Conservation (phyloP, 2,888 invertebrate species). For the Ophraella communa region DNA sequence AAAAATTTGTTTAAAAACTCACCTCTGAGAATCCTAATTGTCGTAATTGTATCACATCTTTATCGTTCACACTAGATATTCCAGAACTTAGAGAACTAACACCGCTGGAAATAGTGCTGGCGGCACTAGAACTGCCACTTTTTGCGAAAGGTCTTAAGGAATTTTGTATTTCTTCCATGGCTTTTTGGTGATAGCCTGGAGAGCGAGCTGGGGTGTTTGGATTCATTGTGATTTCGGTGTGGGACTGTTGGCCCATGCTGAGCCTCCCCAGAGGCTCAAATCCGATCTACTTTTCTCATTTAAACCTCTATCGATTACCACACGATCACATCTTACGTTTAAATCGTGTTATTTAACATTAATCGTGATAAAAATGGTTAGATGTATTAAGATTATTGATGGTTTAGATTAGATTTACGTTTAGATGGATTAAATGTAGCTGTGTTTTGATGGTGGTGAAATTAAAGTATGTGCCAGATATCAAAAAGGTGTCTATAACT, state of each 20-base stretch:
- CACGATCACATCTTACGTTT: too few relatives aligned
- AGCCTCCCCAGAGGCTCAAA: constrained; percentile 54
- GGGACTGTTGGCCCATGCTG: constrained; percentile 64
- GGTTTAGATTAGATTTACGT: too few relatives aligned
- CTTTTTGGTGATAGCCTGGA: constrained; percentile 85
- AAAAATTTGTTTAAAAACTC: constrained; percentile 43
- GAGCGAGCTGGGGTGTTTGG: constrained; percentile 65
- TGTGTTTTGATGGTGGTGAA: constrained; percentile 12
- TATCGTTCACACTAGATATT: constrained; percentile 68
- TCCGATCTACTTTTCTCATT: constrained; percentile 11
- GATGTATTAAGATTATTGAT: neutral
- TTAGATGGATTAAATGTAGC: too few relatives aligned
- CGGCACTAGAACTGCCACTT: constrained; percentile 71
- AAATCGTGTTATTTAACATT: too few relatives aligned
- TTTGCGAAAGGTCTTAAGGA: constrained; percentile 83
- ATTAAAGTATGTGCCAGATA: constrained; percentile 57
- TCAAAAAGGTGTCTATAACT: constrained; percentile 55
- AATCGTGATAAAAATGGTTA: too few relatives aligned
- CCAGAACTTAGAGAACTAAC: constrained; percentile 66
- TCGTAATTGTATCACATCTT: constrained; percentile 70
- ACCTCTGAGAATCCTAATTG: constrained; percentile 81
- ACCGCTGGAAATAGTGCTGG: constrained; percentile 75
- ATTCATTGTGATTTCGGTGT: constrained; percentile 67
- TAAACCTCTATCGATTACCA: too few relatives aligned
- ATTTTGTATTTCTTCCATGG: constrained; percentile 85